These are phyloP conservation scores for Erannis defoliaria DNA, from an alignment of 2,888 invertebrate genomes.

Conservation along the genomic window DNA sequence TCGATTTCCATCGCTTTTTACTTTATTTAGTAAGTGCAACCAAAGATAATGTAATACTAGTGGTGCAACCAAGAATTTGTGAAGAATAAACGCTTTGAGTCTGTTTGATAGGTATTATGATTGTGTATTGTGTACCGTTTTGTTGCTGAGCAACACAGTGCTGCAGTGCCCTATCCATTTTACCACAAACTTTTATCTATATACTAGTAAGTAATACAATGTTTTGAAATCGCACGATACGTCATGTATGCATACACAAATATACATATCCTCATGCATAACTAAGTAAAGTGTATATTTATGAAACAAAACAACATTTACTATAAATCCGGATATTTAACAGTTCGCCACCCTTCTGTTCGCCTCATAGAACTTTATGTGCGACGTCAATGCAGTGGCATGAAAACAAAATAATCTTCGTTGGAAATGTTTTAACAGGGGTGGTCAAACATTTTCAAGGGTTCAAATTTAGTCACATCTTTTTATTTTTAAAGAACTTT, in stretches of 20 bases:
- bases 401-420: constrained; percentile 44
- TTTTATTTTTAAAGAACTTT: not conserved
- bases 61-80: not conserved
- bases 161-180: too few species aligned
- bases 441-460: constrained; percentile 42
- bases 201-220: too few species aligned
- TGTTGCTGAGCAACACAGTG: constrained; percentile 51
- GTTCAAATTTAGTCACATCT: too few species aligned
- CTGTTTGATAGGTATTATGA: too few species aligned
- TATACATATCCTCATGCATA: not conserved
- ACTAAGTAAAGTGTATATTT: not conserved
- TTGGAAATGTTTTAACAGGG: constrained; percentile 40
- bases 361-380: constrained; percentile 58
- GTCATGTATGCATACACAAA: too few species aligned
- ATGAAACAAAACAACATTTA: not conserved
- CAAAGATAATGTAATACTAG: too few species aligned
- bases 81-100: too few species aligned
- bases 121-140: constrained; percentile 4
- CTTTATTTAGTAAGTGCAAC: not conserved
- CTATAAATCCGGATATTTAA: constrained; percentile 10
- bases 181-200: not conserved
- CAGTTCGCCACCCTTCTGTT: constrained; percentile 35
- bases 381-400: constrained; percentile 60
- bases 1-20: constrained; percentile 62
- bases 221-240: too few species aligned